These are phyloP conservation scores for Nipponia nippon DNA, from an alignment of 2,113 vertebrate species.

Conservation along the genomic window DNA sequence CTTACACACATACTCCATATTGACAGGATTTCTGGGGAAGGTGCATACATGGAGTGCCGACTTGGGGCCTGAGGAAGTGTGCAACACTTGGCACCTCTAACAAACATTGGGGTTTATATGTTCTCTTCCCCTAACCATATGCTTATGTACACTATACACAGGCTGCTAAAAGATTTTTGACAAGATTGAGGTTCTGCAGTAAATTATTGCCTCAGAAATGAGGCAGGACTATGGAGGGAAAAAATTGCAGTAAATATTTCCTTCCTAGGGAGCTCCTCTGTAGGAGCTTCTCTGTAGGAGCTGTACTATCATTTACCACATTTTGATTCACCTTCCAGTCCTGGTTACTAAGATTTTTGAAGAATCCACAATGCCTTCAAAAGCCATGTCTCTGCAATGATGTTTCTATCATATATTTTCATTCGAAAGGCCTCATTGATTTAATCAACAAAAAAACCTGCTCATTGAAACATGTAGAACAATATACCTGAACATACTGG, in stretches of 20 bases:
- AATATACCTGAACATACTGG: neutral
- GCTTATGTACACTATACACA: neutral
- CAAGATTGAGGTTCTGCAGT: neutral
- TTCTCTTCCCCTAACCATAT: neutral
- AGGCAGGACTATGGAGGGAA: neutral
- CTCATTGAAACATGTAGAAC: neutral
- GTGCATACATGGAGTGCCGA: accelerated
- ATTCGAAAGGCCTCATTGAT: neutral
- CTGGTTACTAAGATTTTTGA: neutral
- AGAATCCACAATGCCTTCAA: neutral
- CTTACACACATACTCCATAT: neutral
- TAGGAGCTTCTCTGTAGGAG: neutral
- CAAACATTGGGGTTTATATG: neutral
- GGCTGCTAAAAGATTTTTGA: neutral
- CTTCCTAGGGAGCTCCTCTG: neutral
- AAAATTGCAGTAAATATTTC: neutral
- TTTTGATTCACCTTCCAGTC: neutral
- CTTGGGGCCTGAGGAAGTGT: neutral
- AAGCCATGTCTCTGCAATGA: neutral
- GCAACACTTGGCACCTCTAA: neutral
- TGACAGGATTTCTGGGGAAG: neutral
- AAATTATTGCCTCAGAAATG: neutral
- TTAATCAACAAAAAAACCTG: neutral
- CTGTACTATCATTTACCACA: neutral
- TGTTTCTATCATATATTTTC: neutral